Evolutionary conservation across 1,140 invertebrate genomes (phyloP), one percentile per base, ranked within the genome.

Genomic region (Drosophila parvula): DNA sequence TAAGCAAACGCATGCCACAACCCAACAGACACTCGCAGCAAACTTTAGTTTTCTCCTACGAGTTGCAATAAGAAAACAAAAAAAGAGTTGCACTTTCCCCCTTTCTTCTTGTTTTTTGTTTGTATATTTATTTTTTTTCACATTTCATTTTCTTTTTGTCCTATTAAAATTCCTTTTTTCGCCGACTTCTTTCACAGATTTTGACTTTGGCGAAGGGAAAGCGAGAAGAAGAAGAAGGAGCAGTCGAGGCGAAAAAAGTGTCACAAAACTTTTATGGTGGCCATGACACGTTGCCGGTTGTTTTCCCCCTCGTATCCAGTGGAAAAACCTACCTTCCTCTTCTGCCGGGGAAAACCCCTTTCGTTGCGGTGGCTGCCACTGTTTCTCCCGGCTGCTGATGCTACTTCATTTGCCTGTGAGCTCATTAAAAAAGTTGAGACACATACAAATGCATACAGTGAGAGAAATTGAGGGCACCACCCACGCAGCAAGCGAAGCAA

Each of bases 341-440:
- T 12, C 10, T 18, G 18, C 22, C 32, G 34, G 7, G 48, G 44
- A 67, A 56, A 18, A 11, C 16, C 40, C 40, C 16, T 61, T 55
- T 36, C 56, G 63, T 44, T 78, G 74, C 60, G 75, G 81, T 78
- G 45, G 63, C 64, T 67, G 69, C 78, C 65, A 75, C 67, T 81
- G 63, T 55, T 78, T 70, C 57, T 58, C 1, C 78, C 65, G 50
- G 57, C 64, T 67, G 64, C 78, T 62, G 67, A 68, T 81, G 76
- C 67, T 78, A 63, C 65, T 78, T 78, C 74, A 78, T 78, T 78
- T 78, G 74, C 64, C 73, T 60, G 48, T 41, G 69, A 47, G 79
- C 83, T 88, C 83, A 86, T 86, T 88, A 86, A 86, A 86, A 86
- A 86, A 86, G 76, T 86, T 88, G 83, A 79, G 76, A 85, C 79